phyloP scores from a whole-genome alignment of 2,113 vertebrate species.

The Brachionichthys hirsutus region DNA sequence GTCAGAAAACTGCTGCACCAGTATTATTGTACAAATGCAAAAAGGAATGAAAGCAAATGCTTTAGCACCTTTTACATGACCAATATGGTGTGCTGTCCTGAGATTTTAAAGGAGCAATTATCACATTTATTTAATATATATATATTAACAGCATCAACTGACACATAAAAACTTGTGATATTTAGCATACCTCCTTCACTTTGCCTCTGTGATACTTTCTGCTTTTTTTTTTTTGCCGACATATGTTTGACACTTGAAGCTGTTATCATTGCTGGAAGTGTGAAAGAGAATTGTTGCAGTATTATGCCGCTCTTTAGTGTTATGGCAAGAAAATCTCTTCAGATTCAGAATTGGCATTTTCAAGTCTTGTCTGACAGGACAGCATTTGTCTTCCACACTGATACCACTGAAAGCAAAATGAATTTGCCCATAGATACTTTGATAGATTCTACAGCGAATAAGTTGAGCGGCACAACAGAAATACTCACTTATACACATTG shows the following conservation, averaged over 20 bases:
- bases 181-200: slow-evolving; percentile 54
- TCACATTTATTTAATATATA: slow-evolving; percentile 62
- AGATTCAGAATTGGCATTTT: slow-evolving; percentile 56
- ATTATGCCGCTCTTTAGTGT: slow-evolving; percentile 63
- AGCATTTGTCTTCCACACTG: slow-evolving; percentile 32
- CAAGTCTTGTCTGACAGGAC: slow-evolving; percentile 44
- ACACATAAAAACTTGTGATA: slow-evolving; percentile 67
- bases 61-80: slow-evolving; percentile 69
- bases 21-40: slow-evolving; percentile 21
- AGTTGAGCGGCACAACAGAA: slow-evolving; percentile 25
- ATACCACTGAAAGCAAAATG: slow-evolving; percentile 38
- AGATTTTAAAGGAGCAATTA: slow-evolving; percentile 71
- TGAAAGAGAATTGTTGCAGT: slow-evolving; percentile 69
- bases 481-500: slow-evolving; percentile 35
- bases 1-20: slow-evolving; percentile 57
- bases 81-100: slow-evolving; percentile 64
- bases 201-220: slow-evolving; percentile 58
- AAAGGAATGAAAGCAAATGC: slow-evolving; percentile 33
- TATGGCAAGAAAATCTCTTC: slow-evolving; percentile 63
- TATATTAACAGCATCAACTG: slow-evolving; percentile 49
- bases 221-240: slow-evolving; percentile 64
- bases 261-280: slow-evolving; percentile 71
- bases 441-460: slow-evolving; percentile 18
- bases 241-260: slow-evolving; percentile 74
- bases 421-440: slow-evolving; percentile 9